Evolutionary conservation across 2,113 vertebrate species (phyloP).

Genomic region (Salvelinus sp.): DNA sequence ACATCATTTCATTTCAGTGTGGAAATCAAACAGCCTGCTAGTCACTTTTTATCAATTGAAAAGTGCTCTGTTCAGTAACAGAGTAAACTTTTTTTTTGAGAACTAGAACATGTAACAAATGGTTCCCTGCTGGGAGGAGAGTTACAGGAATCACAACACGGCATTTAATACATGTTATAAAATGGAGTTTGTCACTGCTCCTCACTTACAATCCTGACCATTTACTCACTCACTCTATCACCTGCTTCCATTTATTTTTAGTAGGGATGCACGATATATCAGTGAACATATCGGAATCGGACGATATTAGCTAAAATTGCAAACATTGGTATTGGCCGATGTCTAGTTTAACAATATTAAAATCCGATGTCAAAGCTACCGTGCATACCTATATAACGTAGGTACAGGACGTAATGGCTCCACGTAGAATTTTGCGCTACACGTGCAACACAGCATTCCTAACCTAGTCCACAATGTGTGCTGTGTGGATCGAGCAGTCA

Average conservation of each 20-base stretch:
- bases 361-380: too few relatives aligned
- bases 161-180: conserved; percentile 70
- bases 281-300: too few relatives aligned
- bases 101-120: conserved; percentile 70
- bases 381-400: too few relatives aligned
- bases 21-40: conserved; percentile 39
- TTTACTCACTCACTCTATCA: conserved; percentile 53
- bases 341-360: too few relatives aligned
- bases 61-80: conserved; percentile 50
- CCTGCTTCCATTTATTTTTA: conserved; percentile 4
- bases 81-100: conserved; percentile 66
- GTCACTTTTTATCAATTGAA: conserved; percentile 45
- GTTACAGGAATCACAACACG: conserved; percentile 50
- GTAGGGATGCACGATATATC: too few relatives aligned
- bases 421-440: too few relatives aligned
- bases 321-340: too few relatives aligned
- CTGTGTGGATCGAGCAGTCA: too few relatives aligned
- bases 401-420: too few relatives aligned
- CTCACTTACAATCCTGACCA: conserved; percentile 40
- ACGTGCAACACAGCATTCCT: too few relatives aligned
- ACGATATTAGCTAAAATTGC: too few relatives aligned
- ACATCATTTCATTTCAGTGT: conserved; percentile 33
- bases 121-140: conserved; percentile 62
- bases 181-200: conserved; percentile 56
- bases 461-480: too few relatives aligned